Evolutionary conservation across 2,888 invertebrate species (phyloP).

Genomic region (Ischnura elegans): DNA sequence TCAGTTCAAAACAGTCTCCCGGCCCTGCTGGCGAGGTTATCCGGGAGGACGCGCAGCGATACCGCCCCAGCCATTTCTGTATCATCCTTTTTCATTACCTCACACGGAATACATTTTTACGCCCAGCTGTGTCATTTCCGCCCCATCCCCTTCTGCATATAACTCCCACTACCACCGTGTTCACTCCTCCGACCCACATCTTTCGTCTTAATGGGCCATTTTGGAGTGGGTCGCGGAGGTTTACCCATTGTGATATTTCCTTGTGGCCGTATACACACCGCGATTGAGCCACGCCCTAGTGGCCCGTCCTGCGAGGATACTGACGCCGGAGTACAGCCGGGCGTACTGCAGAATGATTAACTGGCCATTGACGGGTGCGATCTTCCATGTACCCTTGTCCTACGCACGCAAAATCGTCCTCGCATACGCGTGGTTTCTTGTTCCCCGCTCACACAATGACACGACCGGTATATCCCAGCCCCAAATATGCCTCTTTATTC

Average conservation of each 20-base stretch:
- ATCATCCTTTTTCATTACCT: conserved; percentile 34
- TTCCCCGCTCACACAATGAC: too few species aligned
- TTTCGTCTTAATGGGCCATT: conserved; percentile 49
- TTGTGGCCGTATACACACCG: not conserved
- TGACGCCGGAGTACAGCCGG: not conserved
- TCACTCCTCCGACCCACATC: not conserved
- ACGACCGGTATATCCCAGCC: too few species aligned
- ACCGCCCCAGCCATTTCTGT: not conserved
- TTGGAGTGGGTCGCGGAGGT: not conserved
- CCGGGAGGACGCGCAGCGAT: not conserved
- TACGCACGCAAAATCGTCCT: not conserved
- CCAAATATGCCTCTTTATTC: too few species aligned
- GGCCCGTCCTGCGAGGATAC: not conserved
- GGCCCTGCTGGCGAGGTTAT: not conserved
- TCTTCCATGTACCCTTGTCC: not conserved
- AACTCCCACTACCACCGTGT: not conserved
- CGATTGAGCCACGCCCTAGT: not conserved
- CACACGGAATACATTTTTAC: conserved; percentile 26
- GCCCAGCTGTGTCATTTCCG: not conserved
- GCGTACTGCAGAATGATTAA: not conserved
- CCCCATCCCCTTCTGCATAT: too few species aligned
- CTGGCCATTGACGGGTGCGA: not conserved
- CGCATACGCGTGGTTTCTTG: not conserved
- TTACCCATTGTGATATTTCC: conserved; percentile 1
- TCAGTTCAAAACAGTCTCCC: not conserved